Evolutionary conservation across 2,113 vertebrate species (phyloP).

Genomic region (Eulemur macaco): DNA sequence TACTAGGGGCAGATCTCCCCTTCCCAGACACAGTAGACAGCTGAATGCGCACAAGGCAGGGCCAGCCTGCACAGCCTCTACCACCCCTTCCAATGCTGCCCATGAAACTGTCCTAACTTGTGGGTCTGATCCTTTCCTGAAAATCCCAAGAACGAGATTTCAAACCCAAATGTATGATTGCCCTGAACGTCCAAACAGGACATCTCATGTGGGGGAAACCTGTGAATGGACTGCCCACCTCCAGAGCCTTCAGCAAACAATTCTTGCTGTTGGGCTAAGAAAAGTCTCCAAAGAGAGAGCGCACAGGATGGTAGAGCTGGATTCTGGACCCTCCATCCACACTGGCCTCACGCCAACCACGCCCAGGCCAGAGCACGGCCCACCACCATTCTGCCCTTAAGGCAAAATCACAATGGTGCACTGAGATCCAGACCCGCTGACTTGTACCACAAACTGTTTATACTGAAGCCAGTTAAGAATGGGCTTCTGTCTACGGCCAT

Average conservation of each 20-base stretch:
- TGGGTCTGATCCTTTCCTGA: background rate
- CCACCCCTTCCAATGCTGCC: background rate
- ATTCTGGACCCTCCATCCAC: background rate
- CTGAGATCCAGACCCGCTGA: background rate
- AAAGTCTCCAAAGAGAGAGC: background rate
- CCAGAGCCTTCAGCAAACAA: background rate
- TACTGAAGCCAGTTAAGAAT: background rate
- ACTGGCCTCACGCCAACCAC: background rate
- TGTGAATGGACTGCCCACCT: background rate
- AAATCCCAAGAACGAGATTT: background rate
- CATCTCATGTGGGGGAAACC: background rate
- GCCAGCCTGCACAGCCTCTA: background rate
- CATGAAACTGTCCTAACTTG: background rate
- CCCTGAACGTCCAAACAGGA: background rate
- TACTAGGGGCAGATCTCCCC: background rate
- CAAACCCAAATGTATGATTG: background rate
- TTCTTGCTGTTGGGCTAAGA: background rate
- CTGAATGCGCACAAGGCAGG: background rate
- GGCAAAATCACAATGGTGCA: background rate
- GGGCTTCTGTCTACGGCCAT: no score
- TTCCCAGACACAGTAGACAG: no score
- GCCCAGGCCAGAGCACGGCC: background rate
- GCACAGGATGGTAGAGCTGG: background rate
- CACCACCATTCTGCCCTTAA: background rate
- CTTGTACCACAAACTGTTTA: background rate